These are phyloP conservation scores for Papilio demoleus DNA, from an alignment of 2,888 invertebrate genomes.

Conservation along the genomic window DNA sequence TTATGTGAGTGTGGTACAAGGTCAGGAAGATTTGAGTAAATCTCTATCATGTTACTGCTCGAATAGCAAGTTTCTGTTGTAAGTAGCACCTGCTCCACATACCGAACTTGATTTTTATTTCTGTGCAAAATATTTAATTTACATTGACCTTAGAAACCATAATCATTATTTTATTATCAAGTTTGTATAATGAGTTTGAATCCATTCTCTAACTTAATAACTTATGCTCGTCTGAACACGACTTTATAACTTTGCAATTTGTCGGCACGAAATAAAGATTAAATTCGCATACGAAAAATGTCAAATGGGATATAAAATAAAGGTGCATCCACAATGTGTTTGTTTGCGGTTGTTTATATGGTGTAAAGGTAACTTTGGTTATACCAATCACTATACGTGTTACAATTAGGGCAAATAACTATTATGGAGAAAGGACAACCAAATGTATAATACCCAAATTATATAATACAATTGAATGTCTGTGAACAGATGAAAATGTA, in stretches of 20 bases:
- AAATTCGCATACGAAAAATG: not conserved
- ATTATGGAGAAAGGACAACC: too few species aligned
- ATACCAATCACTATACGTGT: too few species aligned
- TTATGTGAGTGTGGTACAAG: too few species aligned
- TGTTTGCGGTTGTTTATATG: too few species aligned
- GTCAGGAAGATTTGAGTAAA: not conserved
- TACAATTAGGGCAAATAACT: too few species aligned
- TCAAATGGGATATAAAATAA: constrained; percentile 7
- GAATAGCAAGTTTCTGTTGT: not conserved
- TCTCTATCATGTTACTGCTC: not conserved
- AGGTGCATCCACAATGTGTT: constrained; percentile 3
- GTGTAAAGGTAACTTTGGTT: too few species aligned
- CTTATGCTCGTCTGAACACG: constrained; percentile 3
- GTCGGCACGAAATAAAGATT: constrained; percentile 1
- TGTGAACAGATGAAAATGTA: too few species aligned
- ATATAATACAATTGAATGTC: too few species aligned
- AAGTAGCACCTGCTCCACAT: constrained; percentile 1
- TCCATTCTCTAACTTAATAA: constrained; percentile 3
- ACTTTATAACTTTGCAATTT: constrained; percentile 13
- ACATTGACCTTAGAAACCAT: constrained; percentile 7
- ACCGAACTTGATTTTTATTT: constrained; percentile 3
- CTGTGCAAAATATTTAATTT: constrained; percentile 6
- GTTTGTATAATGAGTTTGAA: constrained; percentile 14
- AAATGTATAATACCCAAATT: too few species aligned
- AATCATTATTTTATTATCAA: constrained; percentile 12